Percentiles rank a stretch among this genome's conserved stretches.
phyloP scores from a whole-genome alignment of 2,113 vertebrate genomes.

The Sclerurus mexicanus region DNA sequence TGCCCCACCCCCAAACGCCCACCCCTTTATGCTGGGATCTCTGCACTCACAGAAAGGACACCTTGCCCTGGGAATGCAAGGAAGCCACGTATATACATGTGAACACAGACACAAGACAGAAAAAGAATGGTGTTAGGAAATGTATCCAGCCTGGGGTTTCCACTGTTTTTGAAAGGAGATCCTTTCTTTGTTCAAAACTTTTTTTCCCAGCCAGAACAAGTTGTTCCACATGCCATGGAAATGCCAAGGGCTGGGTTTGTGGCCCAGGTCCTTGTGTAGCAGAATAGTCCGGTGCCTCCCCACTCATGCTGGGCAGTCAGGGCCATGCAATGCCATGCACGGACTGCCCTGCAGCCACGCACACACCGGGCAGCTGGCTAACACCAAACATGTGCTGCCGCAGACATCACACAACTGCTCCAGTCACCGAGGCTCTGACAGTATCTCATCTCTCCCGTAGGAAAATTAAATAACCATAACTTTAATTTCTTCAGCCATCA shows the following conservation, averaged over 20 bases:
- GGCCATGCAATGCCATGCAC: accelerated
- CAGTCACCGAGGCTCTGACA: accelerated
- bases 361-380: background rate
- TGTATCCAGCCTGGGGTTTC: background rate
- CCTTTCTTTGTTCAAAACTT: background rate
- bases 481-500: background rate
- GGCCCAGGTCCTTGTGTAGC: background rate
- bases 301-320: background rate
- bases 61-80: background rate
- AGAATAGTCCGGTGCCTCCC: background rate
- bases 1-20: accelerated
- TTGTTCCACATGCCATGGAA: background rate
- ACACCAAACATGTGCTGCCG: background rate
- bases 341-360: background rate
- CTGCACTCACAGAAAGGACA: background rate
- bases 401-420: background rate
- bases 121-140: background rate
- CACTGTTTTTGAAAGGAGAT: background rate
- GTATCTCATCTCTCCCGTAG: background rate
- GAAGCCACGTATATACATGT: background rate
- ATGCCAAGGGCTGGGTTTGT: background rate
- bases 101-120: background rate
- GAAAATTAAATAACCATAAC: background rate
- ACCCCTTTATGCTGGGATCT: background rate
- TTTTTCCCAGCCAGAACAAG: background rate